phyloP scores from a whole-genome alignment of 2,888 invertebrate genomes.

The Hypercompe scribonia region DNA sequence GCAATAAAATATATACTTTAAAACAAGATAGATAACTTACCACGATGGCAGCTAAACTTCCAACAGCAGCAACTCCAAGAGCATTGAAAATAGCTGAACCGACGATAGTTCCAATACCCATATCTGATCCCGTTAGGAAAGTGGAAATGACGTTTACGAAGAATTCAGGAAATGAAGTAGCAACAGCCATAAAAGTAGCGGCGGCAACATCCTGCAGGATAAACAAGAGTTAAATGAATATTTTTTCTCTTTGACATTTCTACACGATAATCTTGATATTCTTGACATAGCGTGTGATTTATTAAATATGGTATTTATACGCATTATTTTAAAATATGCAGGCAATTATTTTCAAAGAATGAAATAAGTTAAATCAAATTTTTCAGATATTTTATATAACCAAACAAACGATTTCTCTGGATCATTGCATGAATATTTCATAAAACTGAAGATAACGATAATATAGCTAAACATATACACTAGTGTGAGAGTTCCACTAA shows the following conservation, averaged over 20 bases:
- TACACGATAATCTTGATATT: not conserved
- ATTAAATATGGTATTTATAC: too few relatives aligned
- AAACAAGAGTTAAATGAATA: not conserved
- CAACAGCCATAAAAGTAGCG: slow-evolving; percentile 98
- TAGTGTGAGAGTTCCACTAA: too few relatives aligned
- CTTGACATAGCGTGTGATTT: too few relatives aligned
- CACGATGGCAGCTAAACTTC: slow-evolving; percentile 90
- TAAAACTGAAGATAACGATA: too few relatives aligned
- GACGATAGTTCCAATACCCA: slow-evolving; percentile 95
- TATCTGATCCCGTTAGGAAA: slow-evolving; percentile 92
- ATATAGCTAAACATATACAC: too few relatives aligned
- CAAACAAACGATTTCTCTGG: too few relatives aligned
- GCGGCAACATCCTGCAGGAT: slow-evolving; percentile 94
- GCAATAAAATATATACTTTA: not conserved
- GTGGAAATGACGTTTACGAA: slow-evolving; percentile 97
- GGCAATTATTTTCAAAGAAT: not conserved
- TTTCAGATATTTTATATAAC: too few relatives aligned
- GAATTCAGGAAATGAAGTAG: slow-evolving; percentile 97
- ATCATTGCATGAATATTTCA: too few relatives aligned
- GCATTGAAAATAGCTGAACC: slow-evolving; percentile 96
- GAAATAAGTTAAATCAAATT: too few relatives aligned
- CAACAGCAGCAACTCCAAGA: slow-evolving; percentile 93
- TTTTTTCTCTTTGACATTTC: not conserved
- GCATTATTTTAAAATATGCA: not conserved
- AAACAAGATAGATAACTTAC: slow-evolving; percentile 73